phyloP scores from a whole-genome alignment of 2,888 invertebrate species.

The Enoplolaimus lenunculus region DNA sequence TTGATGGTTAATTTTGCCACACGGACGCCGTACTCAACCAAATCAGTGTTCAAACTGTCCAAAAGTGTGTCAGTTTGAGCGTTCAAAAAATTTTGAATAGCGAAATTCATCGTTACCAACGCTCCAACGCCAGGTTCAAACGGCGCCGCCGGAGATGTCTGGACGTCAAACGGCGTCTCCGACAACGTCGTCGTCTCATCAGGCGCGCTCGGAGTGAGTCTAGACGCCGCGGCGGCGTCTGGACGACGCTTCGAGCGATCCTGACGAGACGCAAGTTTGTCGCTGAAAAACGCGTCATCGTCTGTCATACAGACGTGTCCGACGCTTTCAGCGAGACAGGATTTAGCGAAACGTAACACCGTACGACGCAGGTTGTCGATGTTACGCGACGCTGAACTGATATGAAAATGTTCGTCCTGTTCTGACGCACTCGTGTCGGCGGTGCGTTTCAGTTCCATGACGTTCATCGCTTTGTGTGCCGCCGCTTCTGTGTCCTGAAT shows the following conservation, averaged over 20 bases:
- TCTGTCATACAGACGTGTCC: slow-evolving; percentile 12
- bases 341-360: slow-evolving; percentile 11
- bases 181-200: too few species aligned
- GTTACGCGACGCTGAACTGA: slow-evolving; percentile 7
- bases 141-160: background rate
- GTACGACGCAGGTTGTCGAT: slow-evolving; percentile 17
- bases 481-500: slow-evolving; percentile 5
- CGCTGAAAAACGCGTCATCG: slow-evolving; percentile 6
- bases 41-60: background rate
- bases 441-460: slow-evolving; percentile 7
- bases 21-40: slow-evolving; percentile 12
- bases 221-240: background rate
- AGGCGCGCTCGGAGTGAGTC: too few species aligned
- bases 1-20: slow-evolving; percentile 15
- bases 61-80: background rate
- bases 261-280: background rate
- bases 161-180: too few species aligned
- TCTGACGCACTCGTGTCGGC: background rate
- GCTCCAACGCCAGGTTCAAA: background rate
- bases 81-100: slow-evolving; percentile 17
- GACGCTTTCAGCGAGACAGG: slow-evolving; percentile 10
- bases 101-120: slow-evolving; percentile 17
- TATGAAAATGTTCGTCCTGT: slow-evolving; percentile 11
- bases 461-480: slow-evolving; percentile 13
- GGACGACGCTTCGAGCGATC: background rate